Base-by-base conservation (phyloP, 2,888 invertebrate genomes). In the Chloroclystis v-ata region DNA sequence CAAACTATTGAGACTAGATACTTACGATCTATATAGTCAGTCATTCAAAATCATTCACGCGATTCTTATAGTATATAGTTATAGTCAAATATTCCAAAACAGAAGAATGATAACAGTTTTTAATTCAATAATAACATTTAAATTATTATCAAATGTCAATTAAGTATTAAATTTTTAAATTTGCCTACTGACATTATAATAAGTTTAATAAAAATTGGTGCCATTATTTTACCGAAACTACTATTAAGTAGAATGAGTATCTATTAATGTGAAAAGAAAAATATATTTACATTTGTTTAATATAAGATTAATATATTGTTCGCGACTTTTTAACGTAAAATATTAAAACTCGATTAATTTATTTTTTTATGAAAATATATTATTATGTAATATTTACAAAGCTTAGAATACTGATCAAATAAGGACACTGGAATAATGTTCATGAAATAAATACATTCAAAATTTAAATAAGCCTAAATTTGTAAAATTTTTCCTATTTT, bases 1-100 rank as follows among this genome's bases (percentile, higher is more conserved):
- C 33, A 33, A 71, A 57, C 48, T 41, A 69, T 69, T 73, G 73
- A 72, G 80, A 82, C 83, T 82, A 83, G 79, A 75, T 57, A 65
- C 54, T 64, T 68, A 68, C 65, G 72, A 78, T 65, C 72, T 82
- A 78, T 74, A 68, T 20, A 75, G 69, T 84, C 82, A 84, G 82
- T 83, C 71, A 70, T 70, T 69, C 67, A 68, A 35, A 63, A 69
- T 4, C 20, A 20, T 20, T 20, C 20, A 20, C 20, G 3, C 20
- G 20, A 5, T 5, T 20, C 20, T 20, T 5, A 20, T 20, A 2
- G 20, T 20, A 20, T 20, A 4, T 20, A 20, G 20, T 20, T 4
- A 20, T 20, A 20, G 2, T 20, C 20, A 20, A 2, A 4, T 20
- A 20, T 20, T 20, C 5, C 20, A 20, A n/a, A 20, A 20, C 33